Percentiles rank a stretch among this genome's conserved stretches.
Conservation (phyloP, 2,113 vertebrate genomes). For the Pholis gunnellus region DNA sequence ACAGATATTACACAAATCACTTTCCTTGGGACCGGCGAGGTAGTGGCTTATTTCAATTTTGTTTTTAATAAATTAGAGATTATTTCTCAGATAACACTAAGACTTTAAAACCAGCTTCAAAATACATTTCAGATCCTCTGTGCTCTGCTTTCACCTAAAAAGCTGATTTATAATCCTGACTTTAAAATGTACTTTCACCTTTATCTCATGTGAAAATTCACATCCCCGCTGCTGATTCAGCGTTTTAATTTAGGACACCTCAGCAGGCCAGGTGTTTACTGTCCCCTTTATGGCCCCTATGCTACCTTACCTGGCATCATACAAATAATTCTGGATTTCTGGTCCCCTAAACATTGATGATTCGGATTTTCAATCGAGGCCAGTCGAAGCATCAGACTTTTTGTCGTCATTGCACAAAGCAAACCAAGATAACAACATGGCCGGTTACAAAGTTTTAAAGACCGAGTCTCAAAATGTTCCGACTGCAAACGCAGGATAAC, state of each 20-base stretch:
- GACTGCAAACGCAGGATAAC: neutral
- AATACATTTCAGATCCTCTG: conserved; percentile 2
- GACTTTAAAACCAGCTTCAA: conserved; percentile 17
- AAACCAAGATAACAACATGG: neutral
- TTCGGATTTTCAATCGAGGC: neutral
- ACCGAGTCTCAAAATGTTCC: neutral
- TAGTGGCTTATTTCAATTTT: conserved; percentile 31
- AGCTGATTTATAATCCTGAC: conserved; percentile 8
- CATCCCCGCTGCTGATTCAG: neutral
- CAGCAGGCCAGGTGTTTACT: neutral
- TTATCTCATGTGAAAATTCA: conserved; percentile 27
- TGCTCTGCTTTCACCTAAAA: conserved; percentile 11
- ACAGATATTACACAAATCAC: conserved; percentile 21
- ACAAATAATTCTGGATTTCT: neutral
- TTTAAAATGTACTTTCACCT: conserved; percentile 25
- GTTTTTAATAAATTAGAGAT: conserved; percentile 35
- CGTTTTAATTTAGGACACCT: conserved; percentile 14
- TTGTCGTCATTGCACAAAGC: neutral
- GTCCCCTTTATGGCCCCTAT: neutral
- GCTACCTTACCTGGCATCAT: neutral
- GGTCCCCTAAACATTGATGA: neutral
- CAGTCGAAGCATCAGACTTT: neutral
- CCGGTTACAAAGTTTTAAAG: neutral
- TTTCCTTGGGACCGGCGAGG: conserved; percentile 10
- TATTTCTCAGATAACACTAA: conserved; percentile 12